Evolutionary conservation across 2,113 vertebrate genomes (phyloP).

Genomic region (Nerophis lumbriciformis): DNA sequence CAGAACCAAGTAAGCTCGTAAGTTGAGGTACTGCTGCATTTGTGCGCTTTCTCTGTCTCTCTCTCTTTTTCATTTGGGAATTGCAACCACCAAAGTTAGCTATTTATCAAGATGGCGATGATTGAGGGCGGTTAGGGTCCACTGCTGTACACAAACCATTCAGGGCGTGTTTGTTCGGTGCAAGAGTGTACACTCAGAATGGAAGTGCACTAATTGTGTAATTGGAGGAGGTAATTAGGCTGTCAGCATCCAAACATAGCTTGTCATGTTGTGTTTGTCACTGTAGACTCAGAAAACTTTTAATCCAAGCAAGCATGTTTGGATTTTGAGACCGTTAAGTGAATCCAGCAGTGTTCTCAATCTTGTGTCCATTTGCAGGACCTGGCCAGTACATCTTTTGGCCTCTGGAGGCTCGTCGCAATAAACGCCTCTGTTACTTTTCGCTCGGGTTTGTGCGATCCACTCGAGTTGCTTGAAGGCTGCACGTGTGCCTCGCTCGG

Average conservation of each 20-base stretch:
- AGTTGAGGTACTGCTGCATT: too few species aligned
- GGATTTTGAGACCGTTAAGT: conserved; percentile 21
- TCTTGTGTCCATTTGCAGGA: conserved; percentile 36
- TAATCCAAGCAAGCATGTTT: conserved; percentile 31
- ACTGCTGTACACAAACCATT: too few species aligned
- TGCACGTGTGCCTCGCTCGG: conserved; percentile 36
- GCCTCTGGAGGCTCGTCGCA: conserved; percentile 34
- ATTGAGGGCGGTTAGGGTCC: too few species aligned
- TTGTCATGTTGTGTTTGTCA: conserved; percentile 17
- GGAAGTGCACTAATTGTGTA: too few species aligned
- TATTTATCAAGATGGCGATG: too few species aligned
- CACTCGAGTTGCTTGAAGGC: neutral
- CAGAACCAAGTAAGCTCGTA: too few species aligned
- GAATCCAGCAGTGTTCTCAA: conserved; percentile 41
- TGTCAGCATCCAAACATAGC: neutral
- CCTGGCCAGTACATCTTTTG: conserved; percentile 27
- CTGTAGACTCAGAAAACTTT: conserved; percentile 3
- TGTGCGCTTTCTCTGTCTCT: too few species aligned
- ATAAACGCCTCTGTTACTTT: conserved; percentile 23
- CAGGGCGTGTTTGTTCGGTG: too few species aligned
- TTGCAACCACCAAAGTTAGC: too few species aligned
- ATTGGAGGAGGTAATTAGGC: too few species aligned
- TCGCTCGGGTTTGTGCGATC: conserved; percentile 14
- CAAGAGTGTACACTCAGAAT: too few species aligned
- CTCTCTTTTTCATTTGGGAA: too few species aligned